Conservation (phyloP, 2,888 invertebrate species). For the Heliconius erato region DNA sequence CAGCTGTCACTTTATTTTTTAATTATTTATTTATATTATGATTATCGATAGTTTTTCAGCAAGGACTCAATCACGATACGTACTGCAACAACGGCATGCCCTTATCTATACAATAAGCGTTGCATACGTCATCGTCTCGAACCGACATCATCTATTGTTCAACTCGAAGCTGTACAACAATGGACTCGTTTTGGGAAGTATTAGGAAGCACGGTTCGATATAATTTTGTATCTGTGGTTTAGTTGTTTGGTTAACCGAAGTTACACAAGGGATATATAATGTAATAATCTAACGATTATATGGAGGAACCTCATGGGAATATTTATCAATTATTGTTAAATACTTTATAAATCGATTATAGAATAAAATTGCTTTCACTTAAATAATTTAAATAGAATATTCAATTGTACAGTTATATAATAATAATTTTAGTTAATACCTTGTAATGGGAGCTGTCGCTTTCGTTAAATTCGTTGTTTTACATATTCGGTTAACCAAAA, state of each 20-base stretch:
- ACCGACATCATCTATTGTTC: constrained; percentile 73
- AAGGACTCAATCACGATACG: constrained; percentile 84
- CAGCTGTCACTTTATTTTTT: constrained; percentile 6
- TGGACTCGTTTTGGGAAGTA: constrained; percentile 55
- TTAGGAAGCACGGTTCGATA: constrained; percentile 64
- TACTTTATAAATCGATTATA: neutral
- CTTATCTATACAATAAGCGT: constrained; percentile 86
- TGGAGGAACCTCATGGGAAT: neutral
- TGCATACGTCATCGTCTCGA: constrained; percentile 82
- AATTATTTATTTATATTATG: neutral
- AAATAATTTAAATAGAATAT: neutral
- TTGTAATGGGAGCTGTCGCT: neutral
- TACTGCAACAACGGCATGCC: constrained; percentile 84
- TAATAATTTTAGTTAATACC: neutral
- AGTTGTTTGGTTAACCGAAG: constrained; percentile 1
- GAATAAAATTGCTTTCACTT: neutral
- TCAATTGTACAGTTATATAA: too few species aligned
- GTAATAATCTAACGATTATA: neutral
- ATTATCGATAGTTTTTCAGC: constrained; percentile 44
- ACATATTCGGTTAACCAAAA: constrained; percentile 2
- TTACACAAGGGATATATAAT: neutral
- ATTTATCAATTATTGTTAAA: neutral
- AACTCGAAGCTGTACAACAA: constrained; percentile 47
- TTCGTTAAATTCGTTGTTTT: neutral
- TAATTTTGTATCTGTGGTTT: constrained; percentile 5